These are phyloP conservation scores for Drepana arcuata DNA, from an alignment of 1,140 invertebrate genomes.

Conservation along the genomic window DNA sequence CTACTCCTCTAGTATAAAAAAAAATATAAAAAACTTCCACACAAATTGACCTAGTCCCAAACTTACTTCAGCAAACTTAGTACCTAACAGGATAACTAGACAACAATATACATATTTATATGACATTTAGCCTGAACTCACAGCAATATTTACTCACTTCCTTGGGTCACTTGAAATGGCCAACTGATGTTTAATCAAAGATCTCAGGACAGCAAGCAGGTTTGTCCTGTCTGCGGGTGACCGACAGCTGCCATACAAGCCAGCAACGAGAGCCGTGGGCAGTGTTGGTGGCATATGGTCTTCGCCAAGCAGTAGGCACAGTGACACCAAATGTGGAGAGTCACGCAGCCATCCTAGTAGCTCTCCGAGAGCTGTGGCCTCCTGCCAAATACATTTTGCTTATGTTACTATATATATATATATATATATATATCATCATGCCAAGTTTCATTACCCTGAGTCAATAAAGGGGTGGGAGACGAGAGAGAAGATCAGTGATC, in stretches of 20 bases:
- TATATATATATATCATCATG: too few relatives aligned
- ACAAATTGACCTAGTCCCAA: too few relatives aligned
- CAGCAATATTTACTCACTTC: constrained; percentile 60
- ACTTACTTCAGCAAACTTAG: too few relatives aligned
- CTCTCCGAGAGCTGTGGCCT: constrained; percentile 83
- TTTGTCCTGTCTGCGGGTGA: constrained; percentile 85
- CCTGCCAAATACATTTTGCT: constrained; percentile 64
- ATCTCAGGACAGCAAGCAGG: constrained; percentile 82
- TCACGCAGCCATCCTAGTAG: constrained; percentile 84
- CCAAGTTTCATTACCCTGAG: too few relatives aligned
- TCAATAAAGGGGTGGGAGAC: too few relatives aligned
- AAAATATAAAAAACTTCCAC: too few relatives aligned
- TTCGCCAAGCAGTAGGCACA: constrained; percentile 87
- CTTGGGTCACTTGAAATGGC: constrained; percentile 87
- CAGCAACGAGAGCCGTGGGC: constrained; percentile 81
- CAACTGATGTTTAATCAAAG: constrained; percentile 89
- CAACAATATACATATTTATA: too few relatives aligned
- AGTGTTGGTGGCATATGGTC: constrained; percentile 74
- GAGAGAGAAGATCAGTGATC: too few relatives aligned
- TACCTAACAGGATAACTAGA: too few relatives aligned
- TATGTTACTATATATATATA: constrained; percentile 3
- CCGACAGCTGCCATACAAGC: constrained; percentile 88
- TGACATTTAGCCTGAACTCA: not conserved
- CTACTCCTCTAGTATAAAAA: too few relatives aligned
- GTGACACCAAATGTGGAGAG: constrained; percentile 85